Evolutionary conservation across 2,888 invertebrate genomes (phyloP), one percentile per base, ranked within the genome.

Genomic region (Parapristionchus giblindavisi): DNA sequence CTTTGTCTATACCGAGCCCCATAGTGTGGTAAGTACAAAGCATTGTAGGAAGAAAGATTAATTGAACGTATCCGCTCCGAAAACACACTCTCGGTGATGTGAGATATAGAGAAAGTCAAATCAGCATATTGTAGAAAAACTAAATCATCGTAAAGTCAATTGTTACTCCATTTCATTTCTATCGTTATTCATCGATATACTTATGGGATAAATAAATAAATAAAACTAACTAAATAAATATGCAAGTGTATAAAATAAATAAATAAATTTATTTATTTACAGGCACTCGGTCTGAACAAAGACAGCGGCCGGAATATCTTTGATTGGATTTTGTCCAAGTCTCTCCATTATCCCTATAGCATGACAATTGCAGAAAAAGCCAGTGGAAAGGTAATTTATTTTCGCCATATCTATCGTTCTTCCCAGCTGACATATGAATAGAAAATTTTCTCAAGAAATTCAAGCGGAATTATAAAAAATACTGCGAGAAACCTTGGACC

Each of bases 281-380:
- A 71, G 71, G 71, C 71, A 24, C 36, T 54, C 29, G 56, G 58
- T 2, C 29, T 71, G 17, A 58, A 27, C 0, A 8, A 32, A 6
- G 40, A 71, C 1, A 52, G 14, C 17, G 71, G 6, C 24, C n/a
- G n/a, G 14, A 43, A 58, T 14, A 21, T 71, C 11, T 29, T 71
- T 21, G 58, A 58, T 21, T 58, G 32, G 38, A 52, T 71, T n/a
- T 40, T 71, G 4, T 54, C 54, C 58, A 71, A 71, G 40, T 71
- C 71, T 1, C 58, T 71, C 29, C 38, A 58, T 29, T 24, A 58
- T 58, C 56, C 54, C 38, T 71, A 38, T 58, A 29, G 38, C 38
- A 40, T 40, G 32, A 43, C 58, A 3, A 51, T 71, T 32, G 29
- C 8, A 11, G n/a, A 58, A 6, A 56, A 24, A 40, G 58, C 54